These are phyloP conservation scores for Pseudococcus viburni DNA, from an alignment of 2,888 invertebrate genomes.

Conservation along the genomic window DNA sequence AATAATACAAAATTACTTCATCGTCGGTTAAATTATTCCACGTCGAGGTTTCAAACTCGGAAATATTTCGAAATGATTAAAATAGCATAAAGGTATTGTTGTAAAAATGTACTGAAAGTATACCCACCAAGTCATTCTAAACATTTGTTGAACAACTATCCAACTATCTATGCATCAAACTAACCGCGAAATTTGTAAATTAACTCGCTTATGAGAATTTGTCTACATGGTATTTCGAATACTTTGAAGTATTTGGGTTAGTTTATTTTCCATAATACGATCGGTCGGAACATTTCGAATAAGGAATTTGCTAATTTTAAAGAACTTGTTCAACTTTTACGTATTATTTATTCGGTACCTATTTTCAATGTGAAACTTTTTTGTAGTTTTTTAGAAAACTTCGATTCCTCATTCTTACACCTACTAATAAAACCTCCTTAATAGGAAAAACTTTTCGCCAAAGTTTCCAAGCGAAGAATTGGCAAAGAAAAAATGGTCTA, in stretches of 20 bases:
- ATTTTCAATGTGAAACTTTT: conserved; percentile 1
- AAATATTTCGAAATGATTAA: background rate
- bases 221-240: background rate
- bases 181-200: conserved; percentile 29
- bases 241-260: conserved; percentile 2
- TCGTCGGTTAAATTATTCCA: background rate
- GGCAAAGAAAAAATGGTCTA: background rate
- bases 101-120: background rate
- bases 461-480: background rate
- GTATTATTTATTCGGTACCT: background rate
- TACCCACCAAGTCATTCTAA: background rate
- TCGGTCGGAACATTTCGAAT: background rate
- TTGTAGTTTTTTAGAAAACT: background rate
- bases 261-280: background rate
- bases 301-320: conserved; percentile 26
- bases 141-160: background rate
- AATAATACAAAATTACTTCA: background rate
- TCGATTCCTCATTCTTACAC: conserved; percentile 12
- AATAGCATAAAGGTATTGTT: background rate
- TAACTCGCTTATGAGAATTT: conserved; percentile 22
- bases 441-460: background rate
- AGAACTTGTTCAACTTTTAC: background rate
- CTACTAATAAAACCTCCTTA: background rate
- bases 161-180: background rate
- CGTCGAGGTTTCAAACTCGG: background rate